These are phyloP conservation scores for Euura saliciscinereae DNA, from an alignment of 1,140 invertebrate species.

Conservation along the genomic window DNA sequence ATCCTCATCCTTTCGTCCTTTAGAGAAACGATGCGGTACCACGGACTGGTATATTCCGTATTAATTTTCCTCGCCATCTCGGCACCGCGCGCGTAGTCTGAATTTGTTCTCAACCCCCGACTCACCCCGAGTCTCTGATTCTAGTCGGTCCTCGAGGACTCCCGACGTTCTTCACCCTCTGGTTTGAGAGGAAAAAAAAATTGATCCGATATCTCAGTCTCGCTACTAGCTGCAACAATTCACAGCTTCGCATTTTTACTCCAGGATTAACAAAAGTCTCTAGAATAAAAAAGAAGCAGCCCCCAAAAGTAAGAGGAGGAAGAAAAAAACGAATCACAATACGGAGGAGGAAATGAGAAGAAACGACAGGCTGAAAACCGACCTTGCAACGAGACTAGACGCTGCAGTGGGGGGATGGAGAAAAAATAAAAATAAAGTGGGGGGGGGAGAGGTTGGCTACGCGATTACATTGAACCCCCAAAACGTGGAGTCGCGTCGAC, in stretches of 20 bases:
- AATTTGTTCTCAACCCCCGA: too few species aligned
- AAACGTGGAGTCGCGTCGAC: background rate
- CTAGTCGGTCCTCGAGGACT: conserved; percentile 49
- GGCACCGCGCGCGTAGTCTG: too few species aligned
- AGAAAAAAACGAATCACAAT: too few species aligned
- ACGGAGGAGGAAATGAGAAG: background rate
- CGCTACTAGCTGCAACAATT: too few species aligned
- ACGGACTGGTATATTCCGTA: background rate
- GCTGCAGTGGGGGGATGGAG: background rate
- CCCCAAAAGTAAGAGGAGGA: too few species aligned
- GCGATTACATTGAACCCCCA: conserved; percentile 2
- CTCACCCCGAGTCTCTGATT: too few species aligned
- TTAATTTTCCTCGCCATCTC: conserved; percentile 10
- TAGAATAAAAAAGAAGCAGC: too few species aligned
- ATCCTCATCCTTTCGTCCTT: too few species aligned
- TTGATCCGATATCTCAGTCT: conserved; percentile 53
- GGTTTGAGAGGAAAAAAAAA: conserved; percentile 47
- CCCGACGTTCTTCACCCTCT: conserved; percentile 58
- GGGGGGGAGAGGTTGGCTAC: background rate
- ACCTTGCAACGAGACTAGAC: background rate
- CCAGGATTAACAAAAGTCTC: too few species aligned
- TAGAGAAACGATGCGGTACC: too few species aligned
- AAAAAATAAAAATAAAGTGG: background rate
- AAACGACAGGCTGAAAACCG: background rate
- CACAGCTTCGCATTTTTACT: too few species aligned